Percentiles rank a stretch among this genome's conserved stretches.
Evolutionary conservation across 2,113 vertebrate species (phyloP).

Genomic region (Pygoscelis antarcticus): DNA sequence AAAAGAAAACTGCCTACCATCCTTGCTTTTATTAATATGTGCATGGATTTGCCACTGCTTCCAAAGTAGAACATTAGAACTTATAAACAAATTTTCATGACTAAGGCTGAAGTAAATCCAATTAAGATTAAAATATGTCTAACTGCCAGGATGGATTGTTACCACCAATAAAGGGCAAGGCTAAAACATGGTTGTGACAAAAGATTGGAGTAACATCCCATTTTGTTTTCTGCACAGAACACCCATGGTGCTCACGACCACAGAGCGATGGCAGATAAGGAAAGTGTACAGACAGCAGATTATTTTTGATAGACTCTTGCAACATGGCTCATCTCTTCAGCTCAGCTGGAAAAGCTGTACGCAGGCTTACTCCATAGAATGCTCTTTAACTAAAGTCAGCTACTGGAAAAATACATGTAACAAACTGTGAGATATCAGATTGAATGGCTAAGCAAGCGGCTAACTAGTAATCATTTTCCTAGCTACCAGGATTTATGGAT

Average conservation of each 20-base stretch:
- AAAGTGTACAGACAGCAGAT: background rate
- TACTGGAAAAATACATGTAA: background rate
- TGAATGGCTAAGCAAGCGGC: background rate
- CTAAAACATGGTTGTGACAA: background rate
- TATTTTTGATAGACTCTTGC: conserved; percentile 5
- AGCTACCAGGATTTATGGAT: background rate
- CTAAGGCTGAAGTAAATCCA: background rate
- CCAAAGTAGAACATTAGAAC: background rate
- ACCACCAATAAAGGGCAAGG: background rate
- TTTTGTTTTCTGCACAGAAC: conserved; percentile 1
- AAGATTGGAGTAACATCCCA: background rate
- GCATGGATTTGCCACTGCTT: background rate
- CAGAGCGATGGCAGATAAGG: background rate
- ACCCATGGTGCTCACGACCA: background rate
- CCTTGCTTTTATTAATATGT: background rate
- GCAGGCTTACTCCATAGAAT: background rate
- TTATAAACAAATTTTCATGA: background rate
- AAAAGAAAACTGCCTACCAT: background rate
- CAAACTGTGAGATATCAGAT: background rate
- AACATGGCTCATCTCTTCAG: background rate
- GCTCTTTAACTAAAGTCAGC: background rate
- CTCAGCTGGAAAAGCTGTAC: background rate
- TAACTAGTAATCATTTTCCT: background rate
- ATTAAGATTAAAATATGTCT: background rate
- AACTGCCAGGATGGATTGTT: background rate